A percentile compares a stretch with the other conserved stretches of the same genome.
These are phyloP conservation scores for Rhinogobius similis DNA, from an alignment of 2,113 vertebrate species.

Conservation along the genomic window DNA sequence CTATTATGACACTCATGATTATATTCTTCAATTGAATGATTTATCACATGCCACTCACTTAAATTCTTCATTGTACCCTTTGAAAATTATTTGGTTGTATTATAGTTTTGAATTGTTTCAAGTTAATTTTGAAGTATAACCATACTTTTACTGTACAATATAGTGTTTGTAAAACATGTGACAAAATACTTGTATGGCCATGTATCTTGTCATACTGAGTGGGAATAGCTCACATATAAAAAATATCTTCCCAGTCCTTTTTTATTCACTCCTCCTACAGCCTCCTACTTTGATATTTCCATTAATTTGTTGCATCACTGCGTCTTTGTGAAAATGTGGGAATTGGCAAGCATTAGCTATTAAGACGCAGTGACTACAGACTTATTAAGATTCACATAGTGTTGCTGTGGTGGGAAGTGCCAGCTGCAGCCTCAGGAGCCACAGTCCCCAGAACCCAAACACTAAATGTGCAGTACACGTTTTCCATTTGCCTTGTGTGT, in stretches of 20 bases:
- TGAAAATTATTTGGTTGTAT: no score
- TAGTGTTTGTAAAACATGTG: no score
- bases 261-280: not conserved
- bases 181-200: no score
- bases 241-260: not conserved
- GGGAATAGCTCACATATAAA: not conserved
- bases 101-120: no score
- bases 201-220: no score
- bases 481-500: conserved; percentile 26
- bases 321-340: conserved; percentile 59
- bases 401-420: conserved; percentile 59
- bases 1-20: no score
- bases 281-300: conserved; percentile 13
- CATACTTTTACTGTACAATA: no score
- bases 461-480: conserved; percentile 38
- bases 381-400: conserved; percentile 70
- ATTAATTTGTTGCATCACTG: conserved; percentile 57
- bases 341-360: conserved; percentile 54
- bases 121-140: no score
- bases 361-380: conserved; percentile 46
- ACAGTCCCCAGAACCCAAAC: conserved; percentile 35
- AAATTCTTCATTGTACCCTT: no score
- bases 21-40: no score
- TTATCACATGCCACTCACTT: no score
- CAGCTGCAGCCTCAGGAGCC: conserved; percentile 58